phyloP scores from a whole-genome alignment of 2,888 invertebrate genomes.

The Nesidiocoris tenuis region DNA sequence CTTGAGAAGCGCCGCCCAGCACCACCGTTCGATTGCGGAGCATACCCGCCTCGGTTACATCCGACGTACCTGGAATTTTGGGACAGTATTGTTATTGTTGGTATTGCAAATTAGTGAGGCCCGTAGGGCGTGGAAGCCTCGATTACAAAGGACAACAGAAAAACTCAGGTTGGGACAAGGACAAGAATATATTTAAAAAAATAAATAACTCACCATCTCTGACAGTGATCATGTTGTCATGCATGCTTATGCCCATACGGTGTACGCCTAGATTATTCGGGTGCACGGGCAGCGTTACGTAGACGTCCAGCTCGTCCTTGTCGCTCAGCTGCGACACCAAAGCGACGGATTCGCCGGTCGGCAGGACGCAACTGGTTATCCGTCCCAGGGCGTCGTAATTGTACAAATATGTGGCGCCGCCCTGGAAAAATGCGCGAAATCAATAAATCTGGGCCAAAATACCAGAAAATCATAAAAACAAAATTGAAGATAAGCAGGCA shows the following conservation, averaged over 20 bases:
- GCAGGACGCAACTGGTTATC: slow-evolving; percentile 79
- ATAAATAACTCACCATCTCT: slow-evolving; percentile 63
- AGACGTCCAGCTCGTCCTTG: slow-evolving; percentile 73
- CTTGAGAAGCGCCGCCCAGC: slow-evolving; percentile 38
- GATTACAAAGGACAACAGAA: no score
- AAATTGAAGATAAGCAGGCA: no score
- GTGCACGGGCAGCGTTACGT: slow-evolving; percentile 61
- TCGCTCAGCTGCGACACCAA: slow-evolving; percentile 75
- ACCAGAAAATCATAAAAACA: no score
- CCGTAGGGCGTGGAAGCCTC: no score
- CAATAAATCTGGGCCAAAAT: no score
- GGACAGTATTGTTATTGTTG: not conserved
- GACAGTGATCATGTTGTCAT: slow-evolving; percentile 66
- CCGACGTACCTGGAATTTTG: slow-evolving; percentile 57
- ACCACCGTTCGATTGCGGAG: slow-evolving; percentile 46
- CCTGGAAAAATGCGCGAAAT: slow-evolving; percentile 58
- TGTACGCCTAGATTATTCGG: slow-evolving; percentile 48
- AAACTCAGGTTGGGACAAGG: no score
- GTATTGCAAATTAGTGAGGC: not conserved
- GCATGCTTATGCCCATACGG: slow-evolving; percentile 50
- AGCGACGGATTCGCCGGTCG: slow-evolving; percentile 85
- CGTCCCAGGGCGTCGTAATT: slow-evolving; percentile 88
- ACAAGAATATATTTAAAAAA: no score
- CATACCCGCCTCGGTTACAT: slow-evolving; percentile 66
- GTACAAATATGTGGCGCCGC: slow-evolving; percentile 85